Evolutionary conservation across 1,140 invertebrate genomes (phyloP).

Genomic region (Nasonia longicornis): DNA sequence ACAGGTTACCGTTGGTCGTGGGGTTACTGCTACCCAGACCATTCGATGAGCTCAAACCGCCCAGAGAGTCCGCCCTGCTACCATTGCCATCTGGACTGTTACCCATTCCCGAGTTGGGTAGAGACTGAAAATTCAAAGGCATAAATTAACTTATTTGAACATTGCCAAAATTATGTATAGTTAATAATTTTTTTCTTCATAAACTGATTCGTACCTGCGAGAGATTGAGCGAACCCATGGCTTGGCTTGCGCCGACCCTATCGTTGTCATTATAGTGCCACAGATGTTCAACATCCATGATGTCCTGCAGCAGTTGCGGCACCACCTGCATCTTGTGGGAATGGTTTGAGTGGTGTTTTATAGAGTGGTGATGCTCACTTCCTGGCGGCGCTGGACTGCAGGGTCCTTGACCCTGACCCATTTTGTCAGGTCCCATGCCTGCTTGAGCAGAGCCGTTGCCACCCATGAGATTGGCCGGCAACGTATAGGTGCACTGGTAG

Average conservation of each 20-base stretch:
- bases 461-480: conserved; percentile 78
- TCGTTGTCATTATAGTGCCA: conserved; percentile 88
- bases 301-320: conserved; percentile 77
- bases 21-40: conserved; percentile 30
- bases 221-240: conserved; percentile 34
- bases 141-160: neutral
- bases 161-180: neutral
- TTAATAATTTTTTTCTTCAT: neutral
- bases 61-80: conserved; percentile 30
- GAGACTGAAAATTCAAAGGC: conserved; percentile 1
- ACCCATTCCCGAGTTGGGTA: conserved; percentile 9
- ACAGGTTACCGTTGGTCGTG: conserved; percentile 31
- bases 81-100: conserved; percentile 21
- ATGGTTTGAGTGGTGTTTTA: conserved; percentile 65
- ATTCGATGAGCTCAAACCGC: conserved; percentile 7
- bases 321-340: conserved; percentile 65
- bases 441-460: neutral
- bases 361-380: conserved; percentile 57
- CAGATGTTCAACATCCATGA: conserved; percentile 93
- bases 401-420: conserved; percentile 53
- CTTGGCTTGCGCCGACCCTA: conserved; percentile 54
- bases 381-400: conserved; percentile 64
- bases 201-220: conserved; percentile 29
- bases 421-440: conserved; percentile 48
- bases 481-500: conserved; percentile 92